phyloP scores from a whole-genome alignment of 2,113 vertebrate species.

The Albula goreensis region DNA sequence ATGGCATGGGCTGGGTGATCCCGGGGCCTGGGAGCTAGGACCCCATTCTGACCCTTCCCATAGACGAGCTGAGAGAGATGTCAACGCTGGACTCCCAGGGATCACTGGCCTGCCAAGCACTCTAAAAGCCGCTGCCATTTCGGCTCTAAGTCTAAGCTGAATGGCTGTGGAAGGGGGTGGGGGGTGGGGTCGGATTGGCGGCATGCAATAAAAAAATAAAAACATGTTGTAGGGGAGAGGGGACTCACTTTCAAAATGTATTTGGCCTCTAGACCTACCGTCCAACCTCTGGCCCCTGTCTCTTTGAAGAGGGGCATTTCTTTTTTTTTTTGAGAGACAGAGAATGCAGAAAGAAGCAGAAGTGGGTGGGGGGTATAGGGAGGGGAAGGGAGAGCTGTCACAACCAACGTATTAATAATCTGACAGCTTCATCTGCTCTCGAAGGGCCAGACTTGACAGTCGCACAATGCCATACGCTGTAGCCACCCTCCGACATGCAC shows the following conservation, averaged over 20 bases:
- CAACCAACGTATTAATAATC: constrained; percentile 80
- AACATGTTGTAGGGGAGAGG: constrained; percentile 85
- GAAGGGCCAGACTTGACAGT: constrained; percentile 71
- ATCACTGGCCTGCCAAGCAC: constrained; percentile 82
- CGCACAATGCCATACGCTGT: constrained; percentile 71
- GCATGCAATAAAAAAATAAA: constrained; percentile 64
- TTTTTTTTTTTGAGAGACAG: constrained; percentile 55
- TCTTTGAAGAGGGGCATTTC: constrained; percentile 72
- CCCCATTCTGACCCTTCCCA: constrained; percentile 76
- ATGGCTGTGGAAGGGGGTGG: constrained; percentile 77
- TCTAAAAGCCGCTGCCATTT: constrained; percentile 90
- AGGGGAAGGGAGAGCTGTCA: constrained; percentile 52
- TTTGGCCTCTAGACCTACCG: constrained; percentile 70
- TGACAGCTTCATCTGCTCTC: constrained; percentile 81
- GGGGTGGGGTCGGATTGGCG: constrained; percentile 62
- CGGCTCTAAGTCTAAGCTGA: constrained; percentile 88
- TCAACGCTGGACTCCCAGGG: constrained; percentile 80
- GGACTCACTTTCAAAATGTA: constrained; percentile 81
- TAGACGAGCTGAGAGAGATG: constrained; percentile 77
- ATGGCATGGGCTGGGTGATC: constrained; percentile 74
- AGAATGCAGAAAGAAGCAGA: constrained; percentile 60
- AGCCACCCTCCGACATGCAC: constrained; percentile 66
- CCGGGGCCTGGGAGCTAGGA: constrained; percentile 74
- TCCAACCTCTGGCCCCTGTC: constrained; percentile 63
- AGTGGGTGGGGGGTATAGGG: constrained; percentile 42